Base-by-base conservation (phyloP, 2,113 vertebrate species). In the Onychostruthus taczanowskii region DNA sequence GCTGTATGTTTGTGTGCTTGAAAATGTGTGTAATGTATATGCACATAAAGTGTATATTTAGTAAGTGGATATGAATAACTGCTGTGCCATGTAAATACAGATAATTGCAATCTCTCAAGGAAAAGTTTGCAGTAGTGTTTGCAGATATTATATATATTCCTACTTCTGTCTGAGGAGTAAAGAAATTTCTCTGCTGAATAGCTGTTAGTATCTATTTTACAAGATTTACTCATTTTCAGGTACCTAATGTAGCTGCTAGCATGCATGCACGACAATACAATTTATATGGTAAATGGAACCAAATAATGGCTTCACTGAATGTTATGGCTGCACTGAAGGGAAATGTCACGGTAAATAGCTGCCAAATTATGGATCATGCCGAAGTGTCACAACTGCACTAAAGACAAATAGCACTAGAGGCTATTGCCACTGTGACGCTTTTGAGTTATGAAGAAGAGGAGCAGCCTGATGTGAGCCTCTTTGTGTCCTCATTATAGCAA, bases 231-330 rank as follows among this genome's bases (percentile, higher is more conserved):
- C 98, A 98, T 98, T 98, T 98, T 96, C 98, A 98, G 97, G 97
- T 97, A 96, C 96, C 98, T 98, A 98, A 98, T 98, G 97, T 98
- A 97, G 98, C 98, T 98, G 97, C 97, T 97, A 98, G 98, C 98
- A 97, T 98, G 98, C 98, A 97, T 97, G 97, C 97, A 97, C 98
- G 98, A 98, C 98, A 98, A 98, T 98, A 98, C 98, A 98, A 98
- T 98, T 98, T 98, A 98, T 98, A 98, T 98, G 98, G 98, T 98
- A 98, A 98, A 98, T 98, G 98, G 98, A 97, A 97, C 98, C 98
- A 97, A 98, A 98, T 98, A 98, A 98, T 98, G 98, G 98, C 97
- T 97, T 98, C 97, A 97, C 98, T 98, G 98, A 98, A 98, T 98
- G 98, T 98, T 98, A 98, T 98, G 98, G 98, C 98, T 98, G 97